These are phyloP conservation scores for Antidorcas marsupialis DNA, from an alignment of 2,113 vertebrate species.

Conservation along the genomic window DNA sequence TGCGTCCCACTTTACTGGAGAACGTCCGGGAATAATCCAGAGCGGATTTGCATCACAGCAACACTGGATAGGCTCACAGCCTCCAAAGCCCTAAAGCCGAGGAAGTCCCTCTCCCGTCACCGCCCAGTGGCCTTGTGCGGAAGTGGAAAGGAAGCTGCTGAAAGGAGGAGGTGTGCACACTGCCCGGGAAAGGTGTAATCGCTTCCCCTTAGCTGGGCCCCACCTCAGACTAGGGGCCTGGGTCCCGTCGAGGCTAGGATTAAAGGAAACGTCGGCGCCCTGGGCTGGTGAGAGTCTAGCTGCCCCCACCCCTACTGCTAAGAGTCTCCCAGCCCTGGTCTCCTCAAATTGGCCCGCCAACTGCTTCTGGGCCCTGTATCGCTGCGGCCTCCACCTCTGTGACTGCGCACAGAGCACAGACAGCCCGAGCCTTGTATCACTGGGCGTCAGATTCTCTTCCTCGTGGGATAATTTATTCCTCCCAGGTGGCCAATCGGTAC, in stretches of 20 bases:
- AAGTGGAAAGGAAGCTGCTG: background rate
- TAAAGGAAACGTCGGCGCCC: background rate
- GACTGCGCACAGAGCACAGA: background rate
- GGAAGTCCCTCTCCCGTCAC: background rate
- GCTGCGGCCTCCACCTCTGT: background rate
- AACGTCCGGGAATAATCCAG: background rate
- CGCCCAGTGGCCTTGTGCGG: fast-evolving
- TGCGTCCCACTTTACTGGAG: background rate
- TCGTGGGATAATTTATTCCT: background rate
- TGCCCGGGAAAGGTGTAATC: background rate
- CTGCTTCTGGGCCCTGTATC: background rate
- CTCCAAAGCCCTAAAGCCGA: background rate
- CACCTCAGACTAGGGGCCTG: background rate
- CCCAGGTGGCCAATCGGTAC: background rate
- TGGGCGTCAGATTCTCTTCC: background rate
- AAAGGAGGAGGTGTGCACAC: background rate
- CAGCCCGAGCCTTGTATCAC: background rate
- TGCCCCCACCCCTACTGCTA: background rate
- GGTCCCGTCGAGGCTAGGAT: background rate
- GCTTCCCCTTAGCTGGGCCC: background rate
- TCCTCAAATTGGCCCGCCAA: background rate
- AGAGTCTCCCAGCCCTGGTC: background rate
- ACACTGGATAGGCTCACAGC: background rate
- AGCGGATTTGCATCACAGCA: conserved; percentile 47
- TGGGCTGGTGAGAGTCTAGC: background rate